phyloP scores from a whole-genome alignment of 2,888 invertebrate genomes.

The Caenorhabditis angaria region DNA sequence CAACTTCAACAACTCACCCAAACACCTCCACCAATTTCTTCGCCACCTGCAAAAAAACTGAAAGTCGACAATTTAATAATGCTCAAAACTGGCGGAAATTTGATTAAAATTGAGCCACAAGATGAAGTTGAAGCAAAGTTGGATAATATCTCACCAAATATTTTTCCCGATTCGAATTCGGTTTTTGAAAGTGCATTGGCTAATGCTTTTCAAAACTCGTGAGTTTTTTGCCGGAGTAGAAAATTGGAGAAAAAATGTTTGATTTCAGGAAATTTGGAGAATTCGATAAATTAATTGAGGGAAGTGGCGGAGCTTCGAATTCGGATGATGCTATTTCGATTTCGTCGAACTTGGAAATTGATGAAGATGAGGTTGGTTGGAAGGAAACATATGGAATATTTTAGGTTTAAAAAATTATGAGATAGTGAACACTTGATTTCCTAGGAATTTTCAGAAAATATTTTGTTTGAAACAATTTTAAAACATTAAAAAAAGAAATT shows the following conservation, averaged over 20 bases:
- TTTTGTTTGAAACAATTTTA: no score
- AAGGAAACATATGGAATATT: no score
- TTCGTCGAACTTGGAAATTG: constrained; percentile 18
- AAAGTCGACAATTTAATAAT: not conserved
- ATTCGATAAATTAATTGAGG: not conserved
- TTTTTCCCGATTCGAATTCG: constrained; percentile 8
- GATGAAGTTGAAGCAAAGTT: not conserved
- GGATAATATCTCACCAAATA: not conserved
- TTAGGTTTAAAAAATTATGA: no score
- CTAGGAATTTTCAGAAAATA: no score
- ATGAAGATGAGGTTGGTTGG: constrained; percentile 32
- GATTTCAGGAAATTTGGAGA: not conserved
- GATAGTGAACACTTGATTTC: no score
- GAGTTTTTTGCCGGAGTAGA: not conserved
- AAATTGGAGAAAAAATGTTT: not conserved
- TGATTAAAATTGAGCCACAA: not conserved
- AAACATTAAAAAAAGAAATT: no score
- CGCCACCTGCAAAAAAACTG: constrained; percentile 1
- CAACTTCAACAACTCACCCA: no score
- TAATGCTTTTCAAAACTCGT: constrained; percentile 17
- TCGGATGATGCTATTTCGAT: constrained; percentile 22
- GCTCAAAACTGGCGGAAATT: not conserved
- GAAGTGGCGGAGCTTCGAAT: not conserved
- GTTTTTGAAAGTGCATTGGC: constrained; percentile 13
- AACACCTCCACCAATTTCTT: not conserved